Evolutionary conservation across 2,888 invertebrate species (phyloP).

Genomic region (Lasius platythorax): DNA sequence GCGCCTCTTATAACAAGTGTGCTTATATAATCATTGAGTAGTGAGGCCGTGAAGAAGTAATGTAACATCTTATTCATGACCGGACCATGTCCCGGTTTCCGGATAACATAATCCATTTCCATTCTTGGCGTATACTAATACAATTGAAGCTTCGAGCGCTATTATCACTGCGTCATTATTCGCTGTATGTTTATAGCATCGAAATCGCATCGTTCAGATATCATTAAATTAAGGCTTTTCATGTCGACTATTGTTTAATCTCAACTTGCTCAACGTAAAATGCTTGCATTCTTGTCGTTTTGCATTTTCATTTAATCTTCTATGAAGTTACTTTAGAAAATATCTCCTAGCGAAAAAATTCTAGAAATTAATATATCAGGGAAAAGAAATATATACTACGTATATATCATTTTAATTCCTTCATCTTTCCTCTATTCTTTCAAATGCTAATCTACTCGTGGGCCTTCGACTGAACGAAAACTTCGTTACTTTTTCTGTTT

Average conservation of each 20-base stretch:
- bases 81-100: not conserved
- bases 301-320: not conserved
- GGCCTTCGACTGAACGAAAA: slow-evolving; percentile 6
- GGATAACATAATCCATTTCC: slow-evolving; percentile 9
- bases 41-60: not conserved
- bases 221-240: slow-evolving; percentile 6
- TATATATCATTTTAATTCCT: not conserved
- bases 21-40: slow-evolving; percentile 8
- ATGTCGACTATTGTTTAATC: not conserved
- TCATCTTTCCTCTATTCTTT: not conserved
- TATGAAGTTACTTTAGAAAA: not conserved
- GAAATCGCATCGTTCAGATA: not conserved
- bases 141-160: slow-evolving; percentile 19
- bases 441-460: not conserved
- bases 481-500: slow-evolving; percentile 71
- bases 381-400: not conserved
- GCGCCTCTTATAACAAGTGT: not conserved
- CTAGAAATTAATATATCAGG: slow-evolving; percentile 1
- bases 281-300: slow-evolving; percentile 16
- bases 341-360: not conserved
- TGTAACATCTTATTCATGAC: not conserved
- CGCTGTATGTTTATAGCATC: not conserved
- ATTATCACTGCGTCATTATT: slow-evolving; percentile 16
- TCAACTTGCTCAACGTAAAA: slow-evolving; percentile 1
- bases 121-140: slow-evolving; percentile 16